phyloP scores from a whole-genome alignment of 2,797 vertebrate species.

The Picus viridis region DNA sequence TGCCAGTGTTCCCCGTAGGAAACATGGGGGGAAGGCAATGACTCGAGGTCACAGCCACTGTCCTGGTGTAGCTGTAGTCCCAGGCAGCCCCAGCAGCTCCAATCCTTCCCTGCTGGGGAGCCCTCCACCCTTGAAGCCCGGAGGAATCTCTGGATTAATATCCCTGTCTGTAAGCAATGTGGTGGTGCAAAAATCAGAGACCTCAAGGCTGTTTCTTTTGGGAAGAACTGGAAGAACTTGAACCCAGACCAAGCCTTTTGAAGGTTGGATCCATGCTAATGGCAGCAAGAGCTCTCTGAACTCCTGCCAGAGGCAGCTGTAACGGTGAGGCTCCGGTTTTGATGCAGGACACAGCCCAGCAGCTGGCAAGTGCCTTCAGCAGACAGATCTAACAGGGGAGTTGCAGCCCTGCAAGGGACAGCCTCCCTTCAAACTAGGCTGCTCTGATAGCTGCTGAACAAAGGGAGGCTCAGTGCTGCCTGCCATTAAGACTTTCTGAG shows the following conservation, averaged over 20 bases:
- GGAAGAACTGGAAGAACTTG: not conserved
- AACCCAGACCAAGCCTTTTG: not conserved
- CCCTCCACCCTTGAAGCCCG: not conserved
- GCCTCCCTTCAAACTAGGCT: not conserved
- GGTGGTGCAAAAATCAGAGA: not conserved
- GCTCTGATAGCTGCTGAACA: not conserved
- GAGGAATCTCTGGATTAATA: not conserved
- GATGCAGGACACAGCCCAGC: not conserved
- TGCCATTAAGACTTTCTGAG: not conserved
- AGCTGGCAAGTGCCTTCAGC: not conserved
- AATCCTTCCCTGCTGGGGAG: not conserved
- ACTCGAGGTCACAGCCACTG: not conserved
- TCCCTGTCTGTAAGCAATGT: not conserved
- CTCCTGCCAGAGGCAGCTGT: not conserved
- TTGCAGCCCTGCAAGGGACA: not conserved
- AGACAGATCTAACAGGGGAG: not conserved
- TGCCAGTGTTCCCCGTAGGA: not conserved
- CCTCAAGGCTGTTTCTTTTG: not conserved
- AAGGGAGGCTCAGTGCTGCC: not conserved
- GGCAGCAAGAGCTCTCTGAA: not conserved
- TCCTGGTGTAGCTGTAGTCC: not conserved
- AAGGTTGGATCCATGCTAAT: not conserved
- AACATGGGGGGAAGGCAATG: not conserved
- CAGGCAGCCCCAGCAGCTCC: not conserved
- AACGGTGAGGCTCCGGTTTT: not conserved